These are phyloP conservation scores for Marronus borbonicus DNA, from an alignment of 2,888 invertebrate species.

Conservation along the genomic window DNA sequence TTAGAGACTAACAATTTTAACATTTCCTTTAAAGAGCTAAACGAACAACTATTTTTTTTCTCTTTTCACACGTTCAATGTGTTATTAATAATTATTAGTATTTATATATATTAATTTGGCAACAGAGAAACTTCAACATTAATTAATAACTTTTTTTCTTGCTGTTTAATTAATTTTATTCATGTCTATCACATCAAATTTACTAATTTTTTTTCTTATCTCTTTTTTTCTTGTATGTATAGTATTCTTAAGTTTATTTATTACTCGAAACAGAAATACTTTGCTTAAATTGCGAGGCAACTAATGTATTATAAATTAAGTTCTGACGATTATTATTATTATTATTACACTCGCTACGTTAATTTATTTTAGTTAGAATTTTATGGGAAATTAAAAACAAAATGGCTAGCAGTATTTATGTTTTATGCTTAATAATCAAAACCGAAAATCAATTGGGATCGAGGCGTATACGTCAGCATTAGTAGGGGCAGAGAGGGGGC, in stretches of 20 bases:
- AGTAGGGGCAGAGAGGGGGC: no score
- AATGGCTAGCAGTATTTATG: background rate
- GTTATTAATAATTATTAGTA: constrained; percentile 29
- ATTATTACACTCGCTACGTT: background rate
- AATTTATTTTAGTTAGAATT: constrained; percentile 1
- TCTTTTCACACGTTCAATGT: constrained; percentile 33
- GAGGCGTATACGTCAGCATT: no score
- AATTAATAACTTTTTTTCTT: constrained; percentile 33
- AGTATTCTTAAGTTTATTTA: constrained; percentile 24
- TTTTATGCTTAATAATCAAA: no score
- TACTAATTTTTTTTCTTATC: constrained; percentile 22
- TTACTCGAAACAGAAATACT: constrained; percentile 10
- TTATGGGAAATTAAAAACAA: background rate
- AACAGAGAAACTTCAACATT: constrained; percentile 50
- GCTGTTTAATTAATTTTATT: constrained; percentile 36
- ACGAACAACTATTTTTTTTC: constrained; percentile 31
- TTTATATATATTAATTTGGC: constrained; percentile 49
- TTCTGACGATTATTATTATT: constrained; percentile 2
- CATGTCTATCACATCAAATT: constrained; percentile 49
- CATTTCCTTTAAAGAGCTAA: constrained; percentile 47
- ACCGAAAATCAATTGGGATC: no score
- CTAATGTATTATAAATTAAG: background rate
- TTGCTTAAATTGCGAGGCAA: constrained; percentile 30
- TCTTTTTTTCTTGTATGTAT: constrained; percentile 20
- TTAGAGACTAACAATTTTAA: constrained; percentile 46